Conservation (phyloP, 1,140 invertebrate species). For the Drosophila parabipectinata region DNA sequence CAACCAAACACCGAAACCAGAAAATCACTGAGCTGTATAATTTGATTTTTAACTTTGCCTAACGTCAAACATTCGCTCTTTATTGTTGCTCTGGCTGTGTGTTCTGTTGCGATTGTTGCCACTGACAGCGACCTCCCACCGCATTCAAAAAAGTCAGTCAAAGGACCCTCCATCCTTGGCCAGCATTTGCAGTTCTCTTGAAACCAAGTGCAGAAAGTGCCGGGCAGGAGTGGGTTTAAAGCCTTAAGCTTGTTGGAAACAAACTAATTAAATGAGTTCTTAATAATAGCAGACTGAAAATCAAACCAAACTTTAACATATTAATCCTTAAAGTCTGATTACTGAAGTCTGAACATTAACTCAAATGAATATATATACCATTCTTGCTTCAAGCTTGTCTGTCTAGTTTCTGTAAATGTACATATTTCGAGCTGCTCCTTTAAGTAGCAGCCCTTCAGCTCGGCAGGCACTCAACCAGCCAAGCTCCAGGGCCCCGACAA, state of each 20-base stretch:
- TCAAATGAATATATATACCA: no score
- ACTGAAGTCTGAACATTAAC: no score
- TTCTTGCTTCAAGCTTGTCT: not conserved
- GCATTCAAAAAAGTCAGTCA: slow-evolving; percentile 21
- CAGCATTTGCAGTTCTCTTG: slow-evolving; percentile 8
- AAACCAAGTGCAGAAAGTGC: slow-evolving; percentile 19
- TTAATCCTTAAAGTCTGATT: not conserved
- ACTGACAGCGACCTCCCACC: slow-evolving; percentile 14
- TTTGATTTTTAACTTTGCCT: slow-evolving; percentile 66
- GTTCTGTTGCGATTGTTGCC: slow-evolving; percentile 22
- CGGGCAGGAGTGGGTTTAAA: slow-evolving; percentile 29
- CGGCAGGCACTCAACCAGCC: slow-evolving; percentile 35
- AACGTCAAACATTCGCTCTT: slow-evolving; percentile 35
- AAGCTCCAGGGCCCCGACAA: slow-evolving; percentile 30
- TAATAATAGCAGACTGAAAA: not conserved
- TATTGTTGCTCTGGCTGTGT: slow-evolving; percentile 24
- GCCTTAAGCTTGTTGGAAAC: not conserved
- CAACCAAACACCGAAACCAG: slow-evolving; percentile 63
- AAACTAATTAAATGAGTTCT: not conserved
- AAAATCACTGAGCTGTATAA: slow-evolving; percentile 76
- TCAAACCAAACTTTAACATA: no score
- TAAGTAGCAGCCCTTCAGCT: slow-evolving; percentile 22
- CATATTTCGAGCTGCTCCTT: slow-evolving; percentile 3
- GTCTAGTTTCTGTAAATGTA: slow-evolving; percentile 10
- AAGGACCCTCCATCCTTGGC: not conserved